phyloP scores from a whole-genome alignment of 2,888 invertebrate species.

The Platycnemis pennipes region DNA sequence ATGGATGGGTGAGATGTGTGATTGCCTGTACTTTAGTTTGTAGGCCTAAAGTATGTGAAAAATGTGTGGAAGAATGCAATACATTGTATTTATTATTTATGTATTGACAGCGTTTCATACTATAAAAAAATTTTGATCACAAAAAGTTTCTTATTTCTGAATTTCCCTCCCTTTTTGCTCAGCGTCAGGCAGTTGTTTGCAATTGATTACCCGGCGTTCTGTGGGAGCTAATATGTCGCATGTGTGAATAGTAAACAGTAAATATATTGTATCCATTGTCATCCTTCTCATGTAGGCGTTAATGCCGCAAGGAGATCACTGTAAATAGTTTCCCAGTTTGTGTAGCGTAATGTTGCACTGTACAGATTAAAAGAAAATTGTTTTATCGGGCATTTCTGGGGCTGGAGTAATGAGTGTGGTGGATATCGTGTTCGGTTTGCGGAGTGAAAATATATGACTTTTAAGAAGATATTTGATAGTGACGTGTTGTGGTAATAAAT shows the following conservation, averaged over 20 bases:
- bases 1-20: constrained; percentile 59
- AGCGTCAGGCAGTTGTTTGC: not conserved
- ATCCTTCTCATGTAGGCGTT: constrained; percentile 60
- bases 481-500: not conserved
- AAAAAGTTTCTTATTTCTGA: not conserved
- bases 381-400: not conserved
- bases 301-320: not conserved
- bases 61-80: constrained; percentile 66
- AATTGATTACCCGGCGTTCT: constrained; percentile 68
- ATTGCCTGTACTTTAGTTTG: constrained; percentile 58
- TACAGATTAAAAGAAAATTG: not conserved
- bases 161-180: not conserved
- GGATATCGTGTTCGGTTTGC: not conserved
- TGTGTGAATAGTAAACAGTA: constrained; percentile 66
- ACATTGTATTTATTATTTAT: constrained; percentile 68
- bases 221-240: constrained; percentile 65
- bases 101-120: constrained; percentile 67
- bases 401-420: not conserved
- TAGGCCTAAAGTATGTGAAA: constrained; percentile 66
- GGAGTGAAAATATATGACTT: not conserved
- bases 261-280: constrained; percentile 57
- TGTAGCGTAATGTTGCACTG: not conserved
- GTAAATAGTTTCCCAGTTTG: not conserved
- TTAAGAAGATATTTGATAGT: not conserved
- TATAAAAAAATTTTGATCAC: constrained; percentile 61